Percentiles rank a stretch among this genome's conserved stretches.
Conservation (phyloP, 2,797 vertebrate genomes). For the Myotis myotis region DNA sequence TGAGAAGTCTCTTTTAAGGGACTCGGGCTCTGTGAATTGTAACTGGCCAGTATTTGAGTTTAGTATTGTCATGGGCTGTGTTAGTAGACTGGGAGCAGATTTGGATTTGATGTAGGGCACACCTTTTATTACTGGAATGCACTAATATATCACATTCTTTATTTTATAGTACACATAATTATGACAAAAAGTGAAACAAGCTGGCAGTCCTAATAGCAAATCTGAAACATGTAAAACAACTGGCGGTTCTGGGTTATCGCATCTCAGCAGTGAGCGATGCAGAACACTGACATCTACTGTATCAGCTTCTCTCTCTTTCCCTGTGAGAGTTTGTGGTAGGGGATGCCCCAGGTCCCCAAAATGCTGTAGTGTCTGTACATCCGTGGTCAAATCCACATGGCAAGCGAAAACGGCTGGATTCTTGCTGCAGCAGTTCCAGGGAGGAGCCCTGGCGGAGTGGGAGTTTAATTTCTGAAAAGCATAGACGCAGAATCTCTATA, state of each 20-base stretch:
- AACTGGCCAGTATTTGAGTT: not conserved
- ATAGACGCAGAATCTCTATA: not conserved
- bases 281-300: not conserved
- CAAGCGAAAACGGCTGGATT: not conserved
- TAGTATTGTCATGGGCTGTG: not conserved
- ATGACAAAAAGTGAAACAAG: not conserved
- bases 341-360: not conserved
- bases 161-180: not conserved
- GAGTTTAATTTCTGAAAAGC: not conserved
- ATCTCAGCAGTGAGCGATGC: not conserved
- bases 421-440: not conserved
- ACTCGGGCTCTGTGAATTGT: not conserved
- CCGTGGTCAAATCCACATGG: not conserved
- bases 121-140: not conserved
- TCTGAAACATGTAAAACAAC: not conserved
- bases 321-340: not conserved
- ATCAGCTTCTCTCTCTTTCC: not conserved
- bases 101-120: not conserved
- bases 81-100: not conserved
- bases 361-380: not conserved
- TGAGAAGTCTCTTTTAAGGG: not conserved
- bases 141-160: not conserved
- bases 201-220: not conserved
- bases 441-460: fast-evolving
- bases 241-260: not conserved